Evolutionary conservation across 2,888 invertebrate genomes (phyloP).

Genomic region (Zygothrica quintamaculata): DNA sequence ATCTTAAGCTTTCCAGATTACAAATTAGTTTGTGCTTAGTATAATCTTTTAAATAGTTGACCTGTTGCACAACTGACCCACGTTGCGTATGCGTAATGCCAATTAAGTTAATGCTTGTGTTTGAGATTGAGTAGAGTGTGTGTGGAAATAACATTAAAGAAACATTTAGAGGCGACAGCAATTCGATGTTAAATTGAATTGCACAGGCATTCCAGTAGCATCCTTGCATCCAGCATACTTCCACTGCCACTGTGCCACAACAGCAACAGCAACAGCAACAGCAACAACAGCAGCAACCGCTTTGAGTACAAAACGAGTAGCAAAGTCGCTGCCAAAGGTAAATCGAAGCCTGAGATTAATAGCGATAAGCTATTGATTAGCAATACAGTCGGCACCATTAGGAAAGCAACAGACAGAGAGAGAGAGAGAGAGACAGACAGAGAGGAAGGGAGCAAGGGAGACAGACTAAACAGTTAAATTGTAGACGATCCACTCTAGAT

Average conservation of each 20-base stretch:
- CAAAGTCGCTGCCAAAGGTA: conserved; percentile 74
- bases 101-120: conserved; percentile 68
- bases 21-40: background rate
- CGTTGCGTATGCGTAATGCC: conserved; percentile 62
- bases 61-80: conserved; percentile 56
- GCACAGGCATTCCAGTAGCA: conserved; percentile 22
- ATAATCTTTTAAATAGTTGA: conserved; percentile 27
- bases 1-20: no score
- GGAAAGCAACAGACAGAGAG: conserved; percentile 14
- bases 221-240: conserved; percentile 3
- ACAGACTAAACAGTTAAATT: conserved; percentile 45
- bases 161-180: conserved; percentile 75
- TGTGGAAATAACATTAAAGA: conserved; percentile 74
- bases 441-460: background rate
- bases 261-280: conserved; percentile 1
- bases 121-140: conserved; percentile 50
- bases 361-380: conserved; percentile 81
- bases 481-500: conserved; percentile 70
- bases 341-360: conserved; percentile 80
- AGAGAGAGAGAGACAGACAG: background rate
- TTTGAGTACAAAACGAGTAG: conserved; percentile 74
- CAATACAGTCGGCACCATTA: conserved; percentile 65
- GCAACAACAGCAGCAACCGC: conserved; percentile 18
- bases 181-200: conserved; percentile 75
- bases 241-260: background rate